Conservation (phyloP, 2,797 vertebrate species). For the Poeciliopsis presidionis region DNA sequence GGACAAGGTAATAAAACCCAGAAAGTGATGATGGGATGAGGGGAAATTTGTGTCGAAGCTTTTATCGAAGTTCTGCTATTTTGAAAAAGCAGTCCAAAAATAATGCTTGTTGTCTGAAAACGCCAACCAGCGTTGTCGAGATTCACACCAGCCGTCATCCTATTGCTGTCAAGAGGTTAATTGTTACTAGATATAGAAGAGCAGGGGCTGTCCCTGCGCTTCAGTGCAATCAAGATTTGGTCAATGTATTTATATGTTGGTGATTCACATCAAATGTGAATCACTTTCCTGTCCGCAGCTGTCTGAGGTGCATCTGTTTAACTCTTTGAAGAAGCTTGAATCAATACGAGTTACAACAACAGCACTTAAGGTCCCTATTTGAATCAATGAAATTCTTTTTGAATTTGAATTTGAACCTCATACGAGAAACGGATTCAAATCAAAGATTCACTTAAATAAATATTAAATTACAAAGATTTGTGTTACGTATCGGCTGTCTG, state of each 20-base stretch:
- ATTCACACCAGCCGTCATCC: background rate
- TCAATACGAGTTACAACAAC: too few species aligned
- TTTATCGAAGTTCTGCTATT: background rate
- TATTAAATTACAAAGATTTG: background rate
- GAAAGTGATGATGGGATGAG: slow-evolving; percentile 30
- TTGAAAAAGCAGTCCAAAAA: background rate
- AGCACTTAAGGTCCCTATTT: too few species aligned
- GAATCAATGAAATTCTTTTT: too few species aligned
- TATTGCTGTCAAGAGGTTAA: background rate
- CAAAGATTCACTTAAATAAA: background rate
- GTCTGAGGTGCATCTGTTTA: too few species aligned
- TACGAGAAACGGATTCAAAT: background rate
- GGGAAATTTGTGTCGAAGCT: background rate
- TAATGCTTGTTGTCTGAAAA: background rate
- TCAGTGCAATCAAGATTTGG: background rate
- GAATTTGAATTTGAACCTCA: background rate
- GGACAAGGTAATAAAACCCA: background rate
- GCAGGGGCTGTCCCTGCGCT: background rate
- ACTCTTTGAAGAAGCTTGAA: too few species aligned
- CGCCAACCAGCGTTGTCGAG: background rate
- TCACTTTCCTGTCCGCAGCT: too few species aligned
- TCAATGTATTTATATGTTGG: background rate
- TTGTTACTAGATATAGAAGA: too few species aligned
- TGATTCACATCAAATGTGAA: background rate
- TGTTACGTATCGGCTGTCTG: background rate